Conservation (phyloP, 2,113 vertebrate genomes). For the Rhombomys opimus region DNA sequence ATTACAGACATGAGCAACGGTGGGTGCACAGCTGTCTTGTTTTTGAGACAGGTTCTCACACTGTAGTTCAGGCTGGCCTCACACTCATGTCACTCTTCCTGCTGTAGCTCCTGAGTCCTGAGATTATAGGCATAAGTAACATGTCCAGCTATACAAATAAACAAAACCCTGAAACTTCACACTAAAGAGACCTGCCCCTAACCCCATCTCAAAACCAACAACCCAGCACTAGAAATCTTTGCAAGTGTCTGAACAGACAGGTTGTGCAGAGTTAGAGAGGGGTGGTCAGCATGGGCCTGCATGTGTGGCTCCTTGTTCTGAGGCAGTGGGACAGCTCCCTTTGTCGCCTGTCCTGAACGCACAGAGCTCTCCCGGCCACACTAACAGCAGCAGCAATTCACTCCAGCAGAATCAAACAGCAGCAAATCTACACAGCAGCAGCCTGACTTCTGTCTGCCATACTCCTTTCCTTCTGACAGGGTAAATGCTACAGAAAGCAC, state of each 20-base stretch:
- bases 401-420: neutral
- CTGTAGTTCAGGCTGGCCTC: neutral
- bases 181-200: neutral
- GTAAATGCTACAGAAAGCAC: slow-evolving; percentile 34
- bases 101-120: neutral
- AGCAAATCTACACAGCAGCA: neutral
- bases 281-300: neutral
- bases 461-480: neutral
- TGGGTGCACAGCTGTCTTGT: neutral
- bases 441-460: neutral
- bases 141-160: neutral
- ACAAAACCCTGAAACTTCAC: neutral
- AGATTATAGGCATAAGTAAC: neutral
- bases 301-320: neutral
- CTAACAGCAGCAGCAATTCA: neutral
- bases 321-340: neutral
- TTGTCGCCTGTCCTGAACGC: neutral
- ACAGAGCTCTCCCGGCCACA: neutral
- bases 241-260: neutral
- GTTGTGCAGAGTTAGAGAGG: neutral
- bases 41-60: neutral
- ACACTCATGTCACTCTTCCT: neutral
- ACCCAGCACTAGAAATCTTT: slow-evolving; percentile 29
- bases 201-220: neutral
- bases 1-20: neutral